These are phyloP conservation scores for Henricia sp. DNA, from an alignment of 53 echinoderm and acorn worm genomes.

Conservation along the genomic window DNA sequence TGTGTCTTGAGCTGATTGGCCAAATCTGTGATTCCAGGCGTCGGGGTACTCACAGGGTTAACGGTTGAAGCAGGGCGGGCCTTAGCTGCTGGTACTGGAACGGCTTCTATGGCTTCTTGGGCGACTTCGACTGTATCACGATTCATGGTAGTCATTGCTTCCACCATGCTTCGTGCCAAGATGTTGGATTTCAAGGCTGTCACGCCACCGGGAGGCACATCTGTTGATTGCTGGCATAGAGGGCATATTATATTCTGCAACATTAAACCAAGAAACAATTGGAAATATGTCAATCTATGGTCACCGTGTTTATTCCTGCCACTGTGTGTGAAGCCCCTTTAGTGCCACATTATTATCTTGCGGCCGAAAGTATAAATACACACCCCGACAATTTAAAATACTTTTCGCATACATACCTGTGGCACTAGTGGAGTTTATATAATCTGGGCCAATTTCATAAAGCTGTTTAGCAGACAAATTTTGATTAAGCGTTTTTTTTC, in stretches of 20 bases:
- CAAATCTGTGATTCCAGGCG: neutral
- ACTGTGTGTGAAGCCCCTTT: neutral
- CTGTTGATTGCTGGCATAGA: conserved; percentile 46
- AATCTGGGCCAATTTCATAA: too few relatives aligned
- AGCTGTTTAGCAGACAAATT: too few relatives aligned
- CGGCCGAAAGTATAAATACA: neutral
- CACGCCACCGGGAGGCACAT: conserved; percentile 52
- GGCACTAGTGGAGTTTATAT: too few relatives aligned
- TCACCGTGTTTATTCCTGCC: too few relatives aligned
- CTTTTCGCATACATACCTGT: too few relatives aligned
- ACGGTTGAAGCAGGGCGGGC: neutral
- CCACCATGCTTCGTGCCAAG: conserved; percentile 59
- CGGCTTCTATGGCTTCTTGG: conserved; percentile 18
- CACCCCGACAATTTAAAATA: too few relatives aligned
- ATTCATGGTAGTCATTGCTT: conserved; percentile 26
- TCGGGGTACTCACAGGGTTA: neutral
- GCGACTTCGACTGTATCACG: conserved; percentile 32
- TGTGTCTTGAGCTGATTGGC: neutral
- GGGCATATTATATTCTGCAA: conserved; percentile 58
- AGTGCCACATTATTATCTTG: neutral
- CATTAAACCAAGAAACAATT: neutral
- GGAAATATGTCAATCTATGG: too few relatives aligned
- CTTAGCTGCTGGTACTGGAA: neutral
- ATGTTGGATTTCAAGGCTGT: conserved; percentile 52
- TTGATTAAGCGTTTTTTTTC: too few relatives aligned